A percentile compares a stretch with the other conserved stretches of the same genome.
Conservation (phyloP, 2,797 vertebrate species). For the Pelochelys cantorii region DNA sequence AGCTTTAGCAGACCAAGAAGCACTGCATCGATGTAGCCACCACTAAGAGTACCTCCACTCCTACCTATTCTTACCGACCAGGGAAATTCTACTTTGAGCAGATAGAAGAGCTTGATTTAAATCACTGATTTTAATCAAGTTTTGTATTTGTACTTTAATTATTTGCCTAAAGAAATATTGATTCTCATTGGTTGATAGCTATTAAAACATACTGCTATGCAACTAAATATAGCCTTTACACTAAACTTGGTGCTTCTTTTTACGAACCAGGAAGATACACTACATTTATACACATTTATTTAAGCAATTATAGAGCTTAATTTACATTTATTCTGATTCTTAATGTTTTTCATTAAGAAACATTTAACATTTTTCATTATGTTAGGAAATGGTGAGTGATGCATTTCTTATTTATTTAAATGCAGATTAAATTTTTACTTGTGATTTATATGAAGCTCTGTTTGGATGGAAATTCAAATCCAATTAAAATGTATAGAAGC, state of each 20-base stretch:
- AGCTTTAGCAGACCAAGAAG: neutral
- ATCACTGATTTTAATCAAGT: neutral
- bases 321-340: neutral
- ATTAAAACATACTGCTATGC: neutral
- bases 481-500: neutral
- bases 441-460: neutral
- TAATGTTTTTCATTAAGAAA: neutral
- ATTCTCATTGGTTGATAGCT: neutral
- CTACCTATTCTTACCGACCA: neutral
- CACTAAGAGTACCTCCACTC: fast-evolving
- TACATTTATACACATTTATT: too few relatives aligned
- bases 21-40: neutral
- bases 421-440: neutral
- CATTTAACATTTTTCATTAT: neutral
- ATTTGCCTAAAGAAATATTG: neutral
- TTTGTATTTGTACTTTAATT: neutral
- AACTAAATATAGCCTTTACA: neutral
- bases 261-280: neutral
- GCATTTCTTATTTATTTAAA: neutral
- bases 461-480: neutral
- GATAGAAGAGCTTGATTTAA: neutral
- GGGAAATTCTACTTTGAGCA: neutral
- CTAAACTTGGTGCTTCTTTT: neutral
- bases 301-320: neutral
- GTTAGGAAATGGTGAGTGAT: neutral